Base-by-base conservation (phyloP, 1,140 invertebrate genomes). In the Zaprionus ornatus region DNA sequence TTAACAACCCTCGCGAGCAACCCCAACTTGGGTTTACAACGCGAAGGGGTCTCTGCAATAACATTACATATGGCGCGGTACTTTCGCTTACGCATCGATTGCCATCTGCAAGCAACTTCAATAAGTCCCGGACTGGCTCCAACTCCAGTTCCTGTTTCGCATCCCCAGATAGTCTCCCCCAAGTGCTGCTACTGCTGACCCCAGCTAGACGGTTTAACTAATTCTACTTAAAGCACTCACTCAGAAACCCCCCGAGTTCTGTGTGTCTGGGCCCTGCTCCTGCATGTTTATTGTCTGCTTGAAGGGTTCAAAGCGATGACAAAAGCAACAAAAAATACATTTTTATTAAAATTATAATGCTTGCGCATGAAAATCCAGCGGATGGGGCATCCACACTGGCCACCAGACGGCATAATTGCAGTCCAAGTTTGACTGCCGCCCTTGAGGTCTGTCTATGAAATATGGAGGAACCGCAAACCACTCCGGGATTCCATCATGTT, bases 291-390 rank as follows among this genome's bases (percentile, higher is more conserved):
- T 67, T 77, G 77, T 75, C 64, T 77, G 52, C 61, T 69, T 60
- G 70, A 77, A 79, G 84, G 84, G 77, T 80, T 88, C 71, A 78
- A 80, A 83, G 64, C 45, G 19, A 77, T 82, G 82, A 69, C 76
- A 82, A 71, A 21, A 73, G 40, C 42, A 71, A 66, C 29, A 65
- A 77, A 56, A 65, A 74, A 59, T 65, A 70, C 60, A 85, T 86
- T 87, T 88, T 78, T 87, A 87, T 80, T 87, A 87, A 87, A 88
- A 88, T 88, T 79, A 87, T 67, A 87, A 78, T 88, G 75, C 79
- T 70, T 68, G 81, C 62, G 64, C 82, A 80, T 62, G 66, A 21
- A 1, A 57, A 66, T 48, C 42, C 27, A 40, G 52, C 12, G 29
- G 65, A 19, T 21, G 32, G 69, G 19, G 64, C 17, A 13, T n/a